Evolutionary conservation across 2,888 invertebrate genomes (phyloP), one percentile per base, ranked within the genome.

Genomic region (Heliothis peltigera): DNA sequence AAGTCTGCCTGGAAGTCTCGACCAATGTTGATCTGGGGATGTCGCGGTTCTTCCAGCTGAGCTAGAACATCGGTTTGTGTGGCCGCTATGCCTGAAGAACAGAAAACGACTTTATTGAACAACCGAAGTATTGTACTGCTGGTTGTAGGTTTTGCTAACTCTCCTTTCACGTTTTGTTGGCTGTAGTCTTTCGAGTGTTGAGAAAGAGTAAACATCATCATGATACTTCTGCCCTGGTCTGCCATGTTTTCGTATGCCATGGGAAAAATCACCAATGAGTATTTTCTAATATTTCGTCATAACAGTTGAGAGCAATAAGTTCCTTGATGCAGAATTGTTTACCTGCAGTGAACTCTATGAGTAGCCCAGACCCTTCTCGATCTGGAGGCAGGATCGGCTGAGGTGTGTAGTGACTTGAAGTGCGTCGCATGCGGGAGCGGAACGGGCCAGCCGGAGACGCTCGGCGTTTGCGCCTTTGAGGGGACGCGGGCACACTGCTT

Each of bases 371-470:
- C 0, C 98, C 98, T 75, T 97, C 96, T 72, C 99, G 96, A 66
- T 98, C 97, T 0, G 99, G 99, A 86, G 98, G 98, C 59, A 99
- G 94, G 85, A 99, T 98, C 0, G 99, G 99, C 28, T 98, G 98
- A 15, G 99, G 99, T 0, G 99, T 99, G 91, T 98, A 99, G 67
- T 96, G 96, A 5, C 87, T 89, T 73, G 87, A 90, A 63, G 88
- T 91, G 82, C 89, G 96, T 53, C 92, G 94, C 91, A 92, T 96
- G 65, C 91, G 96, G 70, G 94, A 91, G 18, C 92, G 89, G 75
- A 89, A 90, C 0, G 94, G 94, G 56, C 97, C 97, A 19, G 96
- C 95, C 61, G 96, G 95, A 21, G 96, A 96, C 73, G 96, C 95
- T 79, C 97, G 96, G 39, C 97, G 94, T 75, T 96, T 96, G 77